Base-by-base conservation (phyloP, 2,113 vertebrate species). In the Cebus imitator region DNA sequence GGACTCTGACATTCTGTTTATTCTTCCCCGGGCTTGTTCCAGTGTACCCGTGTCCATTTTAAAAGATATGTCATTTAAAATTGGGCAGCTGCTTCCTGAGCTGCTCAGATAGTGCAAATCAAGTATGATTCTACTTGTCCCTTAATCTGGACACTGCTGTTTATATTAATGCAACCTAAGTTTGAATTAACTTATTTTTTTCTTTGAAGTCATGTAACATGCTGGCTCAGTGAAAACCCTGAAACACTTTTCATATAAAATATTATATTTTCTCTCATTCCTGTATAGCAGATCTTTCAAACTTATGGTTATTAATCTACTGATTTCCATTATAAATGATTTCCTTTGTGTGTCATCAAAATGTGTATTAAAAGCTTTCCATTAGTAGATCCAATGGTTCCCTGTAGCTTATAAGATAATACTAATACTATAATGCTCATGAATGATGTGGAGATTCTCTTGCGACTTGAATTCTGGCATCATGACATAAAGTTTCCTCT, bases 321-420 rank as follows among this genome's bases (percentile, higher is more conserved):
- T 94, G 89, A 79, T 90, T 97, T 93, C 72, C 68, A 17, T 76
- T 88, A 87, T 61, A 76, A 92, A 72, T 84, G n/a, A n/a, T 43
- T 95, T 95, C 52, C 58, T 96, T 94, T 82, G 16, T 95, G 66
- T 96, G 82, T 86, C 35, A 86, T 52, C 89, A 50, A 87, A 43
- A n/a, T 43, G 64, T 40, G n/a, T 72, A 35, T 90, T 79, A 76
- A 55, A 88, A 82, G 25, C 78, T 87, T 78, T 30, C 25, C 13
- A 70, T 50, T 37, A 73, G 58, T 50, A 70, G 21, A 78, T 48
- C 61, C 20, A 50, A 4, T 25, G 66, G 35, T 17, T 81, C 3
- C 66, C 13, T 89, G 27, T 66, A 82, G 35, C 45, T 85, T 97
- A 21, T 81, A 43, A 45, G 52, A 55, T 52, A 50, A 70, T 45